Conservation (phyloP, 2,888 invertebrate species). For the Cenopis cana region DNA sequence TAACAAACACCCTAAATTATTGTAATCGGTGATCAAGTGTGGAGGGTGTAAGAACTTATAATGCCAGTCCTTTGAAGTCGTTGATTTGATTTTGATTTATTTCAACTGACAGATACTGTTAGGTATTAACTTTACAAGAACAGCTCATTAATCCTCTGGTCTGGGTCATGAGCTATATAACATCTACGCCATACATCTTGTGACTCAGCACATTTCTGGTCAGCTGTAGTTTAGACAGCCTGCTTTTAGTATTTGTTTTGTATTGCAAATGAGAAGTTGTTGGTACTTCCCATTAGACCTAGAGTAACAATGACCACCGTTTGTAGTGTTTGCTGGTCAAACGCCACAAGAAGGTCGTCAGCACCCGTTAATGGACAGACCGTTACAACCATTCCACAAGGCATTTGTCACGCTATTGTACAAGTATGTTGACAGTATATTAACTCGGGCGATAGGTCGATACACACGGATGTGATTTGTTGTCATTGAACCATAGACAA, state of each 20-base stretch:
- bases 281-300: conserved; percentile 31
- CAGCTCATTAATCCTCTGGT: background rate
- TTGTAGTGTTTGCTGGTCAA: conserved; percentile 33
- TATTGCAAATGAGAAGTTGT: conserved; percentile 17
- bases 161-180: background rate
- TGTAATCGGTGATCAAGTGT: no score
- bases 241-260: conserved; percentile 25
- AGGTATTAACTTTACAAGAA: background rate
- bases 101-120: no score
- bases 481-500: background rate
- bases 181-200: background rate
- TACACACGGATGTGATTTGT: background rate
- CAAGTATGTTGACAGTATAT: conserved; percentile 10
- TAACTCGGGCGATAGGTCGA: background rate
- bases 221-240: background rate
- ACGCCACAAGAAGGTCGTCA: conserved; percentile 28
- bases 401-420: conserved; percentile 7
- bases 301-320: conserved; percentile 16
- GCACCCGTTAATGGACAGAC: conserved; percentile 28
- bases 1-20: no score
- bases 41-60: no score
- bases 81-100: no score
- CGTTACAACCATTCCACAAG: conserved; percentile 22
- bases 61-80: no score
- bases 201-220: conserved; percentile 9